These are phyloP conservation scores for Phaenicophaeus curvirostris DNA, from an alignment of 2,797 vertebrate species.

Conservation along the genomic window DNA sequence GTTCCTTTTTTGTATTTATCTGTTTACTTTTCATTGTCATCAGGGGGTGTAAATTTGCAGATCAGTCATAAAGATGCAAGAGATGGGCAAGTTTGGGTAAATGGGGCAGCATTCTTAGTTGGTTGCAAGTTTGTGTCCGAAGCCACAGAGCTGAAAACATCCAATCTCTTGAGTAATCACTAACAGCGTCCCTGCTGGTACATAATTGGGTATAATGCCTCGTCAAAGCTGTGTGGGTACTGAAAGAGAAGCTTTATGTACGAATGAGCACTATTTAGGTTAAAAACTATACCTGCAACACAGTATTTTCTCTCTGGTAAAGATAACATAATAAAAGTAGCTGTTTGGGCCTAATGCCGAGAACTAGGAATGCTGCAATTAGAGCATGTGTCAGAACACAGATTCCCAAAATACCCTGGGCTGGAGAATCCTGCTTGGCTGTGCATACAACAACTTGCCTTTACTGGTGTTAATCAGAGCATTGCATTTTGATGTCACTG, in stretches of 20 bases:
- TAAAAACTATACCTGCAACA: background rate
- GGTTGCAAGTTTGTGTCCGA: background rate
- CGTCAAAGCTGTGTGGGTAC: background rate
- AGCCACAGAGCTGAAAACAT: background rate
- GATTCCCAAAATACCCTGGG: background rate
- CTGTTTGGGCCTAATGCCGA: background rate
- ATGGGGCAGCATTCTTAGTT: background rate
- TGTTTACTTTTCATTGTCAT: background rate
- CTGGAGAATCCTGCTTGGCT: background rate
- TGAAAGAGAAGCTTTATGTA: background rate
- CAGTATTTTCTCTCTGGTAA: background rate
- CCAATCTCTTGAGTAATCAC: background rate
- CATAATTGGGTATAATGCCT: background rate
- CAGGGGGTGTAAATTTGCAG: background rate
- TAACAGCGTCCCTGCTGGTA: background rate
- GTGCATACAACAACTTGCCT: rapidly evolving
- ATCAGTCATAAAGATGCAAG: background rate
- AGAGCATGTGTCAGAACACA: background rate
- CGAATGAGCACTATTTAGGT: background rate
- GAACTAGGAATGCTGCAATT: background rate
- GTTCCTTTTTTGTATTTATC: background rate
- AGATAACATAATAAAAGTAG: background rate
- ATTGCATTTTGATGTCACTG: background rate
- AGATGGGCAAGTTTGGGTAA: background rate
- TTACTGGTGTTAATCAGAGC: background rate